Evolutionary conservation across 92 coral and sea anemone genomes (phyloP), one percentile per base, ranked within the genome.

Genomic region (Zoanthus sociatus): DNA sequence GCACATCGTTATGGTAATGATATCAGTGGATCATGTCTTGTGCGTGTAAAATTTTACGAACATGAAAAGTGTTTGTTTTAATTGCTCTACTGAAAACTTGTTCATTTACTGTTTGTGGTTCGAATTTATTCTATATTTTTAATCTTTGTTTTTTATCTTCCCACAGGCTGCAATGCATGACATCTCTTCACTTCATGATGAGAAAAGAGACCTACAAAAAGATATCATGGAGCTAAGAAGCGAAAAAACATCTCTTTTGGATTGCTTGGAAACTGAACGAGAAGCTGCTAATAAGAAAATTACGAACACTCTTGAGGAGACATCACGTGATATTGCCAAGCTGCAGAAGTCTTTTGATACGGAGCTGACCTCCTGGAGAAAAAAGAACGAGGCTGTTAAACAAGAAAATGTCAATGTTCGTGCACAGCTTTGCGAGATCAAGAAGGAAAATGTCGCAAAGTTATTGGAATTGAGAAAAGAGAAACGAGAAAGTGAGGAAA

Each of bases 321-420:
- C 95, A 12, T 77, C 92, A 7, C 86, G 64, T 78, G 93, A 89
- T 82, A 71, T 83, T 11, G 86, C 88, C 3, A 81, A 74, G 51
- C 11, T 94, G 32, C 90, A 89, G 76, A 91, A 93, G 73, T 91
- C 93, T 15, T 94, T 79, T 55, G 94, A 91, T 26, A 64, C 84
- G 13, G 98, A 94, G 13, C 93, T 92, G 16, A 71, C 78, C 10
- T 76, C 72, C 33, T 94, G 98, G 98, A 94, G 90, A 48, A 86
- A 77, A 51, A 94, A 93, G 88, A 91, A 91, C 46, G 96, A 89
- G 26, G 89, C 88, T 44, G 86, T 91, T 4, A 88, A 87, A 6
- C 92, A 91, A 56, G 94, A 94, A 76, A 86, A 78, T 7, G 87
- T 89, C 71, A 81, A 87, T 21, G 55, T 94, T 20, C 79, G 94